Evolutionary conservation across 2,888 invertebrate genomes (phyloP), one percentile per base, ranked within the genome.

Genomic region (Drosophila atroscutellata): DNA sequence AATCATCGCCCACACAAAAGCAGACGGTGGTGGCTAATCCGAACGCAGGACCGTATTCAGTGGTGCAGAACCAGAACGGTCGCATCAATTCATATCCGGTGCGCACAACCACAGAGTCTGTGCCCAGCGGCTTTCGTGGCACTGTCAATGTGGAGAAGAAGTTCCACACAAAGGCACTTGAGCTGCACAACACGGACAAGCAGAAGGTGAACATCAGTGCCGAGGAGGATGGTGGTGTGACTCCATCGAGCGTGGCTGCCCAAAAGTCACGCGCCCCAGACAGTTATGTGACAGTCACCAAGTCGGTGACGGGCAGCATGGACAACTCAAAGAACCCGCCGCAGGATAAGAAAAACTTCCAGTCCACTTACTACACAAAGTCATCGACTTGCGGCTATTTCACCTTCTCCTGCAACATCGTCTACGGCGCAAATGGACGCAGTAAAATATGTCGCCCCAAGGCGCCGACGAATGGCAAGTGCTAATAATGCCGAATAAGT

Each of bases 321-420:
- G 95, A 95, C 77, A 94, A 94, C 63, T 94, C 94, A 50, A 94
- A 94, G 89, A 94, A 94, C 83, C 94, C 95, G 32, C 93, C 93
- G 37, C 93, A 93, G 85, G 95, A 95, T 67, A 95, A 96, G 71
- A 96, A 96, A 90, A 96, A 96, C 92, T 96, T 95, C 89, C 95
- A 96, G 2, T 96, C 96, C 77, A 96, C 96, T 0, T 97, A 97
- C 92, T 97, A 96, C 86, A 97, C 97, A 0, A 97, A 97, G 92
- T 96, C 97, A 11, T 97, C 97, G 2, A 97, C 96, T 2, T 97
- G 97, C 91, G 97, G 97, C 11, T 97, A 97, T 90, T 97, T 97
- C 81, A 97, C 97, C 2, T 97, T 97, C 92, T 96, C 96, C 0
- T 97, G 97, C 90, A 96, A 97, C 57, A 95, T 96, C 90, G 96